A percentile compares a stretch with the other conserved stretches of the same genome.
Conservation (phyloP, 2,113 vertebrate genomes). For the Serinus canaria region DNA sequence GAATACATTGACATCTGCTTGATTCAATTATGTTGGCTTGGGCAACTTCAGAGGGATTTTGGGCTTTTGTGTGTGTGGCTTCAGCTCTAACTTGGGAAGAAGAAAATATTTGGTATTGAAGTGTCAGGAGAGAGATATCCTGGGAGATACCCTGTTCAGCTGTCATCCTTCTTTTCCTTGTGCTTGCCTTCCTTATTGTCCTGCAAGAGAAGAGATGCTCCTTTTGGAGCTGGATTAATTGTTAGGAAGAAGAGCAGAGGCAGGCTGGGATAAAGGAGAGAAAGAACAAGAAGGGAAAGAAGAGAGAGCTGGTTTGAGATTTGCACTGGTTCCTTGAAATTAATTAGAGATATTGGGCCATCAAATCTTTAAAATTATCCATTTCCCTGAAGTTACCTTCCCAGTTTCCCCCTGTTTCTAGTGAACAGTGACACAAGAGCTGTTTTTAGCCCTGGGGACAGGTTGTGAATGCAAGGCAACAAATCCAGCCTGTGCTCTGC, state of each 20-base stretch:
- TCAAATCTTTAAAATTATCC: background rate
- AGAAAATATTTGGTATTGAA: background rate
- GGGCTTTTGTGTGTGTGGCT: background rate
- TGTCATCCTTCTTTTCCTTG: background rate
- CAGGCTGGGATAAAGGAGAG: background rate
- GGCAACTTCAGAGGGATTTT: background rate
- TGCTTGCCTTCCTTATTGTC: background rate
- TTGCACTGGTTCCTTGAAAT: background rate
- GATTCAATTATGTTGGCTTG: background rate
- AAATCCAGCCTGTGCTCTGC: background rate
- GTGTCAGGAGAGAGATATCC: background rate
- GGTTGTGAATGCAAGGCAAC: background rate
- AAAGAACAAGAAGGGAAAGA: background rate
- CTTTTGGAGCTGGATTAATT: background rate
- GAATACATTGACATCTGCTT: background rate
- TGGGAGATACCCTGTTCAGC: background rate
- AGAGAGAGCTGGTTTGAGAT: background rate
- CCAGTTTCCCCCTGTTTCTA: background rate
- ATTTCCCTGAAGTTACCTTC: background rate
- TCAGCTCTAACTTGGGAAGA: background rate
- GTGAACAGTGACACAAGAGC: background rate
- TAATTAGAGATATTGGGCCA: background rate
- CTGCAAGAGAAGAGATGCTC: background rate
- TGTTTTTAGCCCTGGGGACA: background rate
- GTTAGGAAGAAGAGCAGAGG: background rate